Conservation (phyloP, 2,888 invertebrate genomes). For the Acrobasis consociella region DNA sequence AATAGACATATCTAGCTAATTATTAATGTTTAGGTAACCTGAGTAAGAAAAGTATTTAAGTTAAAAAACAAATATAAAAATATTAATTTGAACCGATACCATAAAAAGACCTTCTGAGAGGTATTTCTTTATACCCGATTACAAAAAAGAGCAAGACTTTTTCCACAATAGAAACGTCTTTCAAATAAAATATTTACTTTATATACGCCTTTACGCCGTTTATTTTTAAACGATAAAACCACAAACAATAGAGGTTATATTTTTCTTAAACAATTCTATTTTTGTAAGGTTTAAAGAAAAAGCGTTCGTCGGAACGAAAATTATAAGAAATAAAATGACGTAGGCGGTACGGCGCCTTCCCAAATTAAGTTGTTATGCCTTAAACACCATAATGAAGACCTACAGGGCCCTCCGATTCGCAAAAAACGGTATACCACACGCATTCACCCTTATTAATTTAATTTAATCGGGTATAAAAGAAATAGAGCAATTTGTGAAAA, state of each 20-base stretch:
- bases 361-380: conserved; percentile 78
- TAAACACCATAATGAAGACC: conserved; percentile 68
- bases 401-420: conserved; percentile 67
- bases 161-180: background rate
- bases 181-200: background rate
- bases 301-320: conserved; percentile 65
- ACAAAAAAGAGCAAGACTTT: too few species aligned
- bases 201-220: background rate
- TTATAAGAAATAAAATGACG: conserved; percentile 77
- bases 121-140: too few species aligned
- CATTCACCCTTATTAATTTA: conserved; percentile 65
- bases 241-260: conserved; percentile 14
- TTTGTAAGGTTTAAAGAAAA: conserved; percentile 62
- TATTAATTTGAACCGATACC: too few species aligned
- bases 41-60: too few species aligned
- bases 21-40: too few species aligned
- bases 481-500: conserved; percentile 63
- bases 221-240: background rate
- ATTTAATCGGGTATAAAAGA: conserved; percentile 67
- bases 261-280: conserved; percentile 43
- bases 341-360: conserved; percentile 74
- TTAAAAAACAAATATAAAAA: too few species aligned
- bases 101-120: too few species aligned
- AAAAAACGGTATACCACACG: conserved; percentile 73
- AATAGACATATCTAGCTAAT: too few species aligned